These are phyloP conservation scores for Meiosimyza decipiens DNA, from an alignment of 2,888 invertebrate genomes.

Conservation along the genomic window DNA sequence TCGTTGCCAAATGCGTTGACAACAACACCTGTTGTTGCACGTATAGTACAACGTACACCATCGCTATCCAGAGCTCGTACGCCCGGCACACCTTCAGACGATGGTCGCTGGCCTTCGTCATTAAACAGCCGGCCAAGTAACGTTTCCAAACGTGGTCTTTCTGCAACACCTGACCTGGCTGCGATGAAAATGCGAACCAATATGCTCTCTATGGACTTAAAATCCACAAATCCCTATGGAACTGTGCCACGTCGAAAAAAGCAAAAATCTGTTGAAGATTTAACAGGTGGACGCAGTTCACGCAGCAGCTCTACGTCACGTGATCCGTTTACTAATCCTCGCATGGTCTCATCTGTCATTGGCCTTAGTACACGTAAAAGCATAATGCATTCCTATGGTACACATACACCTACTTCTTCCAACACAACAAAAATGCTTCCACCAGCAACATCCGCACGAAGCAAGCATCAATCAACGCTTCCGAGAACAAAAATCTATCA, in stretches of 20 bases:
- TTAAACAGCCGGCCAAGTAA: constrained; percentile 45
- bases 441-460: constrained; percentile 41
- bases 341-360: constrained; percentile 65
- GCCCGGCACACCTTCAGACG: constrained; percentile 75
- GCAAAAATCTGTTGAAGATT: constrained; percentile 73
- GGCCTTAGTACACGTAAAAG: constrained; percentile 54
- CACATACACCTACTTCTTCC: constrained; percentile 31
- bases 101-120: constrained; percentile 75
- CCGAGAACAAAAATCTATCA: constrained; percentile 81
- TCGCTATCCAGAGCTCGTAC: constrained; percentile 73
- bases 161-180: constrained; percentile 61
- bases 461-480: constrained; percentile 54
- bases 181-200: constrained; percentile 58
- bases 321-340: constrained; percentile 67
- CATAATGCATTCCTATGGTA: constrained; percentile 44
- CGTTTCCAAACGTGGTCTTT: constrained; percentile 57
- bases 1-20: constrained; percentile 47
- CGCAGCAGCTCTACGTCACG: constrained; percentile 69
- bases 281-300: constrained; percentile 62
- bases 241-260: constrained; percentile 81
- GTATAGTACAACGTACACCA: constrained; percentile 62
- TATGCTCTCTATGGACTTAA: constrained; percentile 44
- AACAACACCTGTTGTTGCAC: constrained; percentile 63
- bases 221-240: constrained; percentile 76
- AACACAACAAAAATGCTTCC: constrained; percentile 45